Percentiles rank a stretch among this genome's conserved stretches.
Evolutionary conservation across 2,113 vertebrate species (phyloP).

Genomic region (Triplophysa siluroides): DNA sequence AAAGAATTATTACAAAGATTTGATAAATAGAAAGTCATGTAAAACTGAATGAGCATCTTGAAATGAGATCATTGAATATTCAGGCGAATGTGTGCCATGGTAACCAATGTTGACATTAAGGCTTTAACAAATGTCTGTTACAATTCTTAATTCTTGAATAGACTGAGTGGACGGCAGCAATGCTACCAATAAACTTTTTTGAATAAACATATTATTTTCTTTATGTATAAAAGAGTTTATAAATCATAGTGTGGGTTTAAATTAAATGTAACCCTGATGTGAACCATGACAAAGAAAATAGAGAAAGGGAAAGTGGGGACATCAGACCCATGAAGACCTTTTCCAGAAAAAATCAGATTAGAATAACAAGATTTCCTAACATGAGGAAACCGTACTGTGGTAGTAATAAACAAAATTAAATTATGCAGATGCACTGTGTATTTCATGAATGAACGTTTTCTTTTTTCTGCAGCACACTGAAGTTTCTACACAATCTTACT

Average conservation of each 20-base stretch:
- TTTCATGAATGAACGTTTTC: not conserved
- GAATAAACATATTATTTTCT: too few species aligned
- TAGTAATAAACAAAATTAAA: not conserved
- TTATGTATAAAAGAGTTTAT: too few species aligned
- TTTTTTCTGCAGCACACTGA: not conserved
- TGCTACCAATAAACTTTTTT: too few species aligned
- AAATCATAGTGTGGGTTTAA: not conserved
- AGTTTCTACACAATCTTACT: too few species aligned
- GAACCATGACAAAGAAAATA: not conserved
- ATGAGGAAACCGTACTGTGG: not conserved
- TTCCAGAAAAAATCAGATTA: not conserved
- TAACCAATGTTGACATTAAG: not conserved
- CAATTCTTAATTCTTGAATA: too few species aligned
- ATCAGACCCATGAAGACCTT: not conserved
- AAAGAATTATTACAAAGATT: conserved; percentile 41
- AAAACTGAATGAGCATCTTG: conserved; percentile 1
- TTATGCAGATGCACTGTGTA: not conserved
- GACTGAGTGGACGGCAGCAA: too few species aligned
- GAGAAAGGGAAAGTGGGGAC: not conserved
- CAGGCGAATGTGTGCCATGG: not conserved
- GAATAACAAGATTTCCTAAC: conserved; percentile 14
- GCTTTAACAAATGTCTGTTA: too few species aligned
- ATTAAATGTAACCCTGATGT: not conserved
- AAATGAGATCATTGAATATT: not conserved
- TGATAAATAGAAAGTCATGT: conserved; percentile 1